Evolutionary conservation across 2,888 invertebrate genomes (phyloP).

Genomic region (Oxystoma pomonae): DNA sequence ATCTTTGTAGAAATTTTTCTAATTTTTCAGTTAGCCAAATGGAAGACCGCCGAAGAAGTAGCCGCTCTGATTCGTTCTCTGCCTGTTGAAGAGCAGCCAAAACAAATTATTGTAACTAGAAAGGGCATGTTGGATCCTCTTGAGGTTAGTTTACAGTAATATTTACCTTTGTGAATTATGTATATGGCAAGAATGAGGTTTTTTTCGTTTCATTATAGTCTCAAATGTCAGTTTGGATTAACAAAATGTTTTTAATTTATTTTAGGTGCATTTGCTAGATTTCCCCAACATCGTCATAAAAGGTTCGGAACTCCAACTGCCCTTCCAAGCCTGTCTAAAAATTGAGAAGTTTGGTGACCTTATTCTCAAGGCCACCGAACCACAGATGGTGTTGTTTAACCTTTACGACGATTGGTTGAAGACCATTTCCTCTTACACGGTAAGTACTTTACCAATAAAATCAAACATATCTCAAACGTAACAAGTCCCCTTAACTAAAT

Average conservation of each 20-base stretch:
- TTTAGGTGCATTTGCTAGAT: constrained; percentile 84
- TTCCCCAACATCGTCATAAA: constrained; percentile 99
- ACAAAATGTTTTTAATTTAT: too few relatives aligned
- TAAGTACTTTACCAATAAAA: constrained; percentile 48
- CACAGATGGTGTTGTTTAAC: constrained; percentile 99
- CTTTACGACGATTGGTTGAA: constrained; percentile 99
- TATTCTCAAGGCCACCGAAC: constrained; percentile 97
- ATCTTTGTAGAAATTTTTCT: not conserved
- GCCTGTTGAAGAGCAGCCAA: constrained; percentile 99
- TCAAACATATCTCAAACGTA: too few relatives aligned
- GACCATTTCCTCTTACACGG: constrained; percentile 97
- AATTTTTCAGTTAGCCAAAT: constrained; percentile 79
- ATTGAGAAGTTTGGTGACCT: constrained; percentile 99
- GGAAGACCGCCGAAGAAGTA: constrained; percentile 99
- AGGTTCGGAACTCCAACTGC: constrained; percentile 95
- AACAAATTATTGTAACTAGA: constrained; percentile 98
- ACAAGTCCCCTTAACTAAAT: too few relatives aligned
- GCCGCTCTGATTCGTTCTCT: constrained; percentile 97
- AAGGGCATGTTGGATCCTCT: constrained; percentile 99
- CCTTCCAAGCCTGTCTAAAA: constrained; percentile 98
- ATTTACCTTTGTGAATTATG: too few relatives aligned
- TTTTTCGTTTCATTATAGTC: too few relatives aligned
- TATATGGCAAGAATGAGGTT: too few relatives aligned
- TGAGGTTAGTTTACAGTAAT: too few relatives aligned
- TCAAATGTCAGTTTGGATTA: too few relatives aligned